Conservation (phyloP, 2,888 invertebrate species). For the Torymus texanus region DNA sequence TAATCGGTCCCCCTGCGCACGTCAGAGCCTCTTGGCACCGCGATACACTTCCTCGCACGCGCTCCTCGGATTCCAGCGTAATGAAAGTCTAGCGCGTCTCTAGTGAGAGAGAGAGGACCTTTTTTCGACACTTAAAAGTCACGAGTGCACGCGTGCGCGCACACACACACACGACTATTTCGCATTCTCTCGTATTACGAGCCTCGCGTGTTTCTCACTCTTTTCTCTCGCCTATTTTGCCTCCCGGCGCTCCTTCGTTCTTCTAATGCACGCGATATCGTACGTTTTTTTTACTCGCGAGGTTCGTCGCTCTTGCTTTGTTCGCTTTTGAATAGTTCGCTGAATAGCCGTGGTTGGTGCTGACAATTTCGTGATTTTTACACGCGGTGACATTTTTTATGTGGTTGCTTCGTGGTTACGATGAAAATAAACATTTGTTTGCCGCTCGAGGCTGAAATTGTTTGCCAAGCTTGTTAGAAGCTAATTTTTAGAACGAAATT, state of each 20-base stretch:
- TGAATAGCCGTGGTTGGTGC: too few relatives aligned
- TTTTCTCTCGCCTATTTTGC: constrained; percentile 3
- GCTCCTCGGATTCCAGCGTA: constrained; percentile 32
- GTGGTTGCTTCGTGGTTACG: neutral
- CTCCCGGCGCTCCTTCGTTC: neutral
- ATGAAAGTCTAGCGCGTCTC: constrained; percentile 13
- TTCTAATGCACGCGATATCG: neutral
- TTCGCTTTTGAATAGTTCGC: neutral
- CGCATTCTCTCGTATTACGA: neutral
- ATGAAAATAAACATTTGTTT: too few relatives aligned
- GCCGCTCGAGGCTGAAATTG: too few relatives aligned
- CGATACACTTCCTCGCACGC: constrained; percentile 11
- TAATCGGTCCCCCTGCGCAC: too few relatives aligned
- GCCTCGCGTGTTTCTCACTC: constrained; percentile 1
- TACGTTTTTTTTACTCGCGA: neutral
- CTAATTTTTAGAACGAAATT: too few relatives aligned
- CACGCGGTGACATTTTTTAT: neutral
- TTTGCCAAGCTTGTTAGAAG: too few relatives aligned
- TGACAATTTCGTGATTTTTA: neutral
- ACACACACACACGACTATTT: neutral
- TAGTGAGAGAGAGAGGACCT: neutral
- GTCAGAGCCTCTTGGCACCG: neutral
- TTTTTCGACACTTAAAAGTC: constrained; percentile 1
- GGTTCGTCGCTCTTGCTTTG: neutral
- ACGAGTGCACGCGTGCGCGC: neutral